Percentiles rank a stretch among this genome's conserved stretches.
Conservation (phyloP, 2,888 invertebrate genomes). For the Drosophila vallismaia region DNA sequence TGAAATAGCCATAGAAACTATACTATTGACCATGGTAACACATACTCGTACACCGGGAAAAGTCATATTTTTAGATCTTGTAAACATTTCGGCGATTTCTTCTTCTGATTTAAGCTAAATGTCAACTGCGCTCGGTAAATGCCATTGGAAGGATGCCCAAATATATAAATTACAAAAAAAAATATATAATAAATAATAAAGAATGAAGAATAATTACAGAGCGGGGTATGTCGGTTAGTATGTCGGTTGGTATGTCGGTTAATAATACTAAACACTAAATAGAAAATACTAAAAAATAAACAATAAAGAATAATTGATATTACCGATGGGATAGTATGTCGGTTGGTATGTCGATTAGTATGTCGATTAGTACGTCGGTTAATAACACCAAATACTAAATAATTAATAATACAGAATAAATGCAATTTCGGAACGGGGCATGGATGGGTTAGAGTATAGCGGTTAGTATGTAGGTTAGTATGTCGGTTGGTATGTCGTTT, state of each 20-base stretch:
- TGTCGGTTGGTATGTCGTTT: not conserved
- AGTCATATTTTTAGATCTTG: slow-evolving; percentile 52
- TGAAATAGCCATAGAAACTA: slow-evolving; percentile 16
- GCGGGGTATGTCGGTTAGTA: slow-evolving; percentile 4
- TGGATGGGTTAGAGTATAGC: slow-evolving; percentile 15
- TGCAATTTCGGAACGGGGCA: slow-evolving; percentile 20
- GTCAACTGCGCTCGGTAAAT: slow-evolving; percentile 61
- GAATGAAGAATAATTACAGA: slow-evolving; percentile 50
- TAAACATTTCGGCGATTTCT: slow-evolving; percentile 38
- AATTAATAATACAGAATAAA: too few species aligned
- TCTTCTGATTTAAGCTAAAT: slow-evolving; percentile 50
- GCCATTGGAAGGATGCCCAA: slow-evolving; percentile 71
- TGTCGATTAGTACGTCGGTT: too few species aligned
- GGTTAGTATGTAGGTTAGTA: not conserved
- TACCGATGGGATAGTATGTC: not conserved
- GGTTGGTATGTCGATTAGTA: too few species aligned
- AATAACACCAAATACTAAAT: too few species aligned
- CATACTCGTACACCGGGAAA: not conserved
- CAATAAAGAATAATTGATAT: too few species aligned
- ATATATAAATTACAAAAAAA: slow-evolving; percentile 32
- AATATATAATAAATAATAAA: slow-evolving; percentile 31
- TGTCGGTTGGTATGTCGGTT: not conserved
- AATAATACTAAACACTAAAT: too few species aligned
- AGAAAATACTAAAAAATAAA: too few species aligned
- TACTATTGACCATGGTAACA: slow-evolving; percentile 38